phyloP scores from a whole-genome alignment of 2,888 invertebrate species.

The Nomada flava region DNA sequence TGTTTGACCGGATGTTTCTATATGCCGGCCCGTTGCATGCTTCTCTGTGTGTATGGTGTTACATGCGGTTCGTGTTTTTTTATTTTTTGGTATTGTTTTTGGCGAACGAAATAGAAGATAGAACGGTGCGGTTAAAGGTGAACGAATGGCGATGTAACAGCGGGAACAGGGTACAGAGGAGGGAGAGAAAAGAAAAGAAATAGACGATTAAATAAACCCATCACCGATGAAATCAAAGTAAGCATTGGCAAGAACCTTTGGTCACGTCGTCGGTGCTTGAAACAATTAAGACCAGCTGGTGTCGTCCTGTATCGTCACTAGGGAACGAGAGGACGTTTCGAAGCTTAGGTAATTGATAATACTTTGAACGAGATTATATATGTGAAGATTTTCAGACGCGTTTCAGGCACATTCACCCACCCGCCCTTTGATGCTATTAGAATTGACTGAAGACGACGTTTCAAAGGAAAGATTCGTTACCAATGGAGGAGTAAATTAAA shows the following conservation, averaged over 20 bases:
- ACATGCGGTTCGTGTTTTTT: conserved; percentile 8
- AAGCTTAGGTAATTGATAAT: background rate
- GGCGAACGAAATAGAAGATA: conserved; percentile 10
- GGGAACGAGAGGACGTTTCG: background rate
- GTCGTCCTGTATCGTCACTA: background rate
- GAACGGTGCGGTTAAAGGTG: conserved; percentile 41
- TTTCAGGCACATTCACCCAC: background rate
- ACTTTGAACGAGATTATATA: background rate
- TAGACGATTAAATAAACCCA: conserved; percentile 73
- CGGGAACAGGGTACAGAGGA: conserved; percentile 54
- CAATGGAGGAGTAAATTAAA: conserved; percentile 57
- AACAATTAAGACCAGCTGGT: conserved; percentile 2
- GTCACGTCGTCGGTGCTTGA: conserved; percentile 25
- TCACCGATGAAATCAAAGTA: conserved; percentile 67
- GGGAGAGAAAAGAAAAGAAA: conserved; percentile 76
- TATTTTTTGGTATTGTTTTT: background rate
- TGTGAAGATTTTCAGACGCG: background rate
- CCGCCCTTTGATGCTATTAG: background rate
- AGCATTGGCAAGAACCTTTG: conserved; percentile 61
- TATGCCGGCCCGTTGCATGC: conserved; percentile 39
- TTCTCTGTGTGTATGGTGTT: conserved; percentile 9
- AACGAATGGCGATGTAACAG: conserved; percentile 47
- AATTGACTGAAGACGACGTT: conserved; percentile 22
- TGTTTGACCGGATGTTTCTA: conserved; percentile 29
- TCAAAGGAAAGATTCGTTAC: conserved; percentile 61